These are phyloP conservation scores for Cantharis nigra DNA, from an alignment of 2,888 invertebrate species.

Conservation along the genomic window DNA sequence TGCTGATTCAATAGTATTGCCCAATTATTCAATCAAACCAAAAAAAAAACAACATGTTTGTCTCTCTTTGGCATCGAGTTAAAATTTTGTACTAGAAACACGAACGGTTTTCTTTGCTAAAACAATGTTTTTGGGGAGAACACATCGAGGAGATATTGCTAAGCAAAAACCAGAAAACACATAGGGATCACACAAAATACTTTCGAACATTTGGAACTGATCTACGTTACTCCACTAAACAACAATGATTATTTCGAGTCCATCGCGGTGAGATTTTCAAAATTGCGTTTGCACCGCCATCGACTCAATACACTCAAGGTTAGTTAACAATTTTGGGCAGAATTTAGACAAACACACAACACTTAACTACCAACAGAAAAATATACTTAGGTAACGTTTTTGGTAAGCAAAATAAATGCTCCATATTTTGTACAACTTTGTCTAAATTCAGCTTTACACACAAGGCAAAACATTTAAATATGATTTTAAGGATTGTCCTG, in stretches of 20 bases:
- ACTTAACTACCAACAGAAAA: background rate
- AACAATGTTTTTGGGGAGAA: background rate
- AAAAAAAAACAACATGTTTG: background rate
- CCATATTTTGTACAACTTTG: background rate
- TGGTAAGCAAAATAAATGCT: background rate
- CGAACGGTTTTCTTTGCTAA: background rate
- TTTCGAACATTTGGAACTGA: conserved; percentile 19
- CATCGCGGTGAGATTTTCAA: background rate
- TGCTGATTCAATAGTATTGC: conserved; percentile 2
- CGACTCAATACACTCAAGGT: background rate
- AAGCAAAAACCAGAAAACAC: background rate
- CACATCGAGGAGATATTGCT: background rate
- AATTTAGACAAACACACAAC: background rate
- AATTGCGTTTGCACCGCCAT: background rate
- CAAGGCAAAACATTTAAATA: conserved; percentile 42
- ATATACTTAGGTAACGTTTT: background rate
- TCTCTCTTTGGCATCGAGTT: background rate
- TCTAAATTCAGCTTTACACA: conserved; percentile 38
- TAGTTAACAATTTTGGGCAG: background rate
- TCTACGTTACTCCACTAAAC: conserved; percentile 24
- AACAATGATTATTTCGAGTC: conserved; percentile 7
- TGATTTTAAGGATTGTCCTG: conserved; percentile 47
- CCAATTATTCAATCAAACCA: background rate
- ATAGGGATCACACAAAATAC: background rate
- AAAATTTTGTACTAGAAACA: background rate